Percentiles rank a stretch among this genome's conserved stretches.
Evolutionary conservation across 1,140 invertebrate genomes (phyloP).

Genomic region (Tribolium madens): DNA sequence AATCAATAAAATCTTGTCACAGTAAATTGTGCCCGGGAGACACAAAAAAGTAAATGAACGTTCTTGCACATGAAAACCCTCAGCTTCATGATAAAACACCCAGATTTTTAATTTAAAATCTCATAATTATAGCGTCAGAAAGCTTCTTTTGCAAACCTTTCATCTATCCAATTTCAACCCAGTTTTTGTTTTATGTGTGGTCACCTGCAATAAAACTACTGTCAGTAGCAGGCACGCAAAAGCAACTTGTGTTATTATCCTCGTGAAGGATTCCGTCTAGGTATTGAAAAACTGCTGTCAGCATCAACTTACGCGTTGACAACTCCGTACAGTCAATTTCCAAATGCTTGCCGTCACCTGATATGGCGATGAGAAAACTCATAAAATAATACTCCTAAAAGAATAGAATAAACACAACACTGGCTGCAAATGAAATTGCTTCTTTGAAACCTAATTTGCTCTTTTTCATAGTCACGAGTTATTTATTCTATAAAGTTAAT

Average conservation of each 20-base stretch:
- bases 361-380: constrained; percentile 3
- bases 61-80: constrained; percentile 28
- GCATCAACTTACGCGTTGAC: background rate
- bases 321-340: background rate
- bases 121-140: background rate
- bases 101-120: constrained; percentile 24
- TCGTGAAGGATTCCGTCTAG: background rate
- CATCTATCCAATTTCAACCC: background rate
- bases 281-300: constrained; percentile 14
- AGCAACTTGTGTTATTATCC: background rate
- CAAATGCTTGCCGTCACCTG: constrained; percentile 8
- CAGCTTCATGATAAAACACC: background rate
- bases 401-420: constrained; percentile 5
- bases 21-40: constrained; percentile 36
- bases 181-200: background rate
- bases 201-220: background rate
- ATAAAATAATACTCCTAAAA: constrained; percentile 3
- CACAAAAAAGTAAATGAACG: constrained; percentile 29
- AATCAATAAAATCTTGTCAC: constrained; percentile 45
- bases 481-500: constrained; percentile 30
- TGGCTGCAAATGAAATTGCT: constrained; percentile 1
- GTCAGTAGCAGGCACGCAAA: background rate
- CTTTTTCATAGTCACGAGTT: constrained; percentile 18
- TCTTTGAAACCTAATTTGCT: constrained; percentile 16
- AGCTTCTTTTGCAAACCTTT: background rate